Evolutionary conservation across 2,888 invertebrate species (phyloP).

Genomic region (Choreutis nemorana): DNA sequence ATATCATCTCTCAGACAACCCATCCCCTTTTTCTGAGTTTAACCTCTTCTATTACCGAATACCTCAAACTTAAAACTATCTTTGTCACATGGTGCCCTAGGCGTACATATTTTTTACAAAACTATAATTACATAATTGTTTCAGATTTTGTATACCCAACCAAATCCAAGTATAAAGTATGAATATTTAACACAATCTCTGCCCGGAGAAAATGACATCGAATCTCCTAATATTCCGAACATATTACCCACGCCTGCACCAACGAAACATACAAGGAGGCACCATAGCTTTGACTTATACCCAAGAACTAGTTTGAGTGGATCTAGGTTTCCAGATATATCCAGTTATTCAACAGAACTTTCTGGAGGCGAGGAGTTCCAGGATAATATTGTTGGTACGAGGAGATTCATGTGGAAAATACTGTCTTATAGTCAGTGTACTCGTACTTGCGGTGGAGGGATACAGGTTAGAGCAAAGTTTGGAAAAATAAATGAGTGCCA

Average conservation of each 20-base stretch:
- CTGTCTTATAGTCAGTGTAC: constrained; percentile 81
- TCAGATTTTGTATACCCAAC: constrained; percentile 82
- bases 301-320: constrained; percentile 16
- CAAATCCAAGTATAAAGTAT: constrained; percentile 89
- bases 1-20: no score
- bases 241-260: constrained; percentile 20
- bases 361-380: constrained; percentile 28
- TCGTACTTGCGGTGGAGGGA: constrained; percentile 82
- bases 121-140: no score
- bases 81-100: no score
- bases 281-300: constrained; percentile 35
- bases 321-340: constrained; percentile 23
- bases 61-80: no score
- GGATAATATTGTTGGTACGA: constrained; percentile 45
- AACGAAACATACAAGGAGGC: constrained; percentile 45
- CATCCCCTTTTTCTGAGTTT: no score
- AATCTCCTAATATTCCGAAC: constrained; percentile 25
- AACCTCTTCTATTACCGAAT: no score
- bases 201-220: constrained; percentile 40
- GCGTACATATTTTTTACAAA: no score
- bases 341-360: constrained; percentile 20
- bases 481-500: no score
- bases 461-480: constrained; percentile 53
- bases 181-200: constrained; percentile 83
- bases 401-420: constrained; percentile 79